Evolutionary conservation across 2,888 invertebrate genomes (phyloP), one percentile per base, ranked within the genome.

Genomic region (Steinernema carpocapsae): DNA sequence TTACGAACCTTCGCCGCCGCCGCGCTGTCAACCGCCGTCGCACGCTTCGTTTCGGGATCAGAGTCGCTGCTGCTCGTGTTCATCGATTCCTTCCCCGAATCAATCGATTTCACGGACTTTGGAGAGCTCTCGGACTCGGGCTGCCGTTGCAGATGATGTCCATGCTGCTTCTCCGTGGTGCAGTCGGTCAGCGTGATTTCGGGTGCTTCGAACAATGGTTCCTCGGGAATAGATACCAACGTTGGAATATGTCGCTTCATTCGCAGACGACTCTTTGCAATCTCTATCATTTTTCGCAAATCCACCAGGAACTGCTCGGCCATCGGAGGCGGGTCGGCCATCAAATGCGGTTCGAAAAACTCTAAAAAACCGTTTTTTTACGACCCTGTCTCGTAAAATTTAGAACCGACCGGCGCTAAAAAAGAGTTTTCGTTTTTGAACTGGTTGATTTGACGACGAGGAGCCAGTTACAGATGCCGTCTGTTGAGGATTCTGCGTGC

Each of bases 251-350:
- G 83, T 22, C 81, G 71, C 42, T 82, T 77, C 76, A 78, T 72
- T 7, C 80, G 74, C 19, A 85, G 81, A 7, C 85, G 75, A 70
- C 83, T 76, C 87, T 94, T 94, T 7, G 94, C 94, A 71, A 94
- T 92, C 52, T 93, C 91, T 82, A 94, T 94, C 6, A 94, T 94
- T 90, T 94, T 94, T 77, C 95, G 91, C 78, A 95, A 94, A 90
- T 87, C 86, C 45, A 76, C 78, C 1, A 95, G 90, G 88, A 95
- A 95, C 88, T 95, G 94, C 81, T 94, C 89, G 29, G 95, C 94
- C 73, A 94, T 94, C 52, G 93, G 93, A 64, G 95, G 94, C 26
- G 95, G 95, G 82, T 93, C 92, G 92, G 92, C 90, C 88, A 95
- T 90, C 70, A 94, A 88, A 81, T 94, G 93, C 32, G 93, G 93